These are phyloP conservation scores for Gobiocypris rarus DNA, from an alignment of 2,113 vertebrate genomes.

Conservation along the genomic window DNA sequence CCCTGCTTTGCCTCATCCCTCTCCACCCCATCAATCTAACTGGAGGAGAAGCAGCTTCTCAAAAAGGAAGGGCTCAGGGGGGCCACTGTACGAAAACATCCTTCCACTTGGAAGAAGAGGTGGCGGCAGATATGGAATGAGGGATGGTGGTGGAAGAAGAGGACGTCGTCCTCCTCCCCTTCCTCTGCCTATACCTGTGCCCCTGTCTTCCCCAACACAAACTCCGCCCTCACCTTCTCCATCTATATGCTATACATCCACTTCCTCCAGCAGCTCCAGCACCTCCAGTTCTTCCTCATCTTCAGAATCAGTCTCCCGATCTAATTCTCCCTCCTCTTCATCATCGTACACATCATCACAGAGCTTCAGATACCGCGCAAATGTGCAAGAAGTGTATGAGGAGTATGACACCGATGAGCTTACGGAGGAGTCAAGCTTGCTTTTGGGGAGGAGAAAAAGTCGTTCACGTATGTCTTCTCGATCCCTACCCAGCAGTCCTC, in stretches of 20 bases:
- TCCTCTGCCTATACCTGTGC: constrained; percentile 76
- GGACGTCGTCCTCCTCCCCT: constrained; percentile 70
- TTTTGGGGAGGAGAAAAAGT: constrained; percentile 72
- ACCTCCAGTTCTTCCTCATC: constrained; percentile 72
- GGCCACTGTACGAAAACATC: constrained; percentile 78
- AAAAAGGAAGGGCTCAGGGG: constrained; percentile 74
- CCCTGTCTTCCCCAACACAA: constrained; percentile 74
- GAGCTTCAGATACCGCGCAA: constrained; percentile 75
- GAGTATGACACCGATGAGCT: constrained; percentile 76
- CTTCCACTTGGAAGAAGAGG: constrained; percentile 77
- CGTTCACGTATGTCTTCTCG: constrained; percentile 75
- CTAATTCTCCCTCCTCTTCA: constrained; percentile 72
- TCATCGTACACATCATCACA: constrained; percentile 77
- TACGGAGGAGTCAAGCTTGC: constrained; percentile 79
- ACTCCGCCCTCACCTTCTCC: constrained; percentile 76
- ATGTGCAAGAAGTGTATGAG: constrained; percentile 66
- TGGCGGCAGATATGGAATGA: constrained; percentile 74
- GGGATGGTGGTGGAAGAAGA: constrained; percentile 70
- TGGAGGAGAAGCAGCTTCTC: constrained; percentile 76
- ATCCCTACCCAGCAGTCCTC: constrained; percentile 77
- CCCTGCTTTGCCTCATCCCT: constrained; percentile 66
- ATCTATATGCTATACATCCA: constrained; percentile 73
- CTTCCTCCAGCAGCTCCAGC: constrained; percentile 76
- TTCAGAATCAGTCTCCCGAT: constrained; percentile 72
- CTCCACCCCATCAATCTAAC: constrained; percentile 72